Base-by-base conservation (phyloP, 2,797 vertebrate genomes). In the Sebastolobus alascanus region DNA sequence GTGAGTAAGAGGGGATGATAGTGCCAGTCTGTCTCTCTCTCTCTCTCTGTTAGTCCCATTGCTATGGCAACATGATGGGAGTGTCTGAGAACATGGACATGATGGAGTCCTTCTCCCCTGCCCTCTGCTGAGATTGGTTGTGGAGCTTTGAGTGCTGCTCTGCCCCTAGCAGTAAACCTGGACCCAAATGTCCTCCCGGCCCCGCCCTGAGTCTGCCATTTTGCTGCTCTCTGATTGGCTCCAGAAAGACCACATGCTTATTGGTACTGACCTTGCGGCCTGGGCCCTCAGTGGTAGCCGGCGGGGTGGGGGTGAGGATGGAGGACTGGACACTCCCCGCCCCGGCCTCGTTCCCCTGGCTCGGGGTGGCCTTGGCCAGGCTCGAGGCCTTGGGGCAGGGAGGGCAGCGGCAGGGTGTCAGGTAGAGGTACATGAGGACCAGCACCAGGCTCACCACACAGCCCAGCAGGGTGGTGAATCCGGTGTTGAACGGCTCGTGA, bases 191-290 rank as follows among this genome's bases (percentile, higher is more conserved):
- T 82, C 85, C 90, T 22, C 79, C 82, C 0, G 95, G 92, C 3
- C 95, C 95, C 79, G 94, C 92, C 89, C 94, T 95, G 52, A 96
- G 95, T 60, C 96, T 96, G 72, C 97, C 97, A 0, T 97, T 97
- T 87, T 97, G 96, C 5, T 94, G 94, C 88, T 97, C 97, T 89
- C 93, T 95, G 93, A 97, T 93, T 3, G 98, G 98, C 94, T 99
- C 98, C 31, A 99, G 94, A 93, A 99, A 99, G 70, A 97, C 98
- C 70, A 99, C 98, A 1, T 98, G 98, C 88, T 98, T 99, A 95
- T 96, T 97, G 93, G 94, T 89, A 25, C 97, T 97, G 93, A 94
- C 96, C 95, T 98, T 98, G 84, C 96, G 97, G 67, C 96, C 97
- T 3, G 95, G 95, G 2, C 96, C 96, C 46, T 95, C 97, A 0